Percentiles rank a stretch among this genome's conserved stretches.
phyloP scores from a whole-genome alignment of 2,888 invertebrate genomes.

The Amblyjoppa proteus region DNA sequence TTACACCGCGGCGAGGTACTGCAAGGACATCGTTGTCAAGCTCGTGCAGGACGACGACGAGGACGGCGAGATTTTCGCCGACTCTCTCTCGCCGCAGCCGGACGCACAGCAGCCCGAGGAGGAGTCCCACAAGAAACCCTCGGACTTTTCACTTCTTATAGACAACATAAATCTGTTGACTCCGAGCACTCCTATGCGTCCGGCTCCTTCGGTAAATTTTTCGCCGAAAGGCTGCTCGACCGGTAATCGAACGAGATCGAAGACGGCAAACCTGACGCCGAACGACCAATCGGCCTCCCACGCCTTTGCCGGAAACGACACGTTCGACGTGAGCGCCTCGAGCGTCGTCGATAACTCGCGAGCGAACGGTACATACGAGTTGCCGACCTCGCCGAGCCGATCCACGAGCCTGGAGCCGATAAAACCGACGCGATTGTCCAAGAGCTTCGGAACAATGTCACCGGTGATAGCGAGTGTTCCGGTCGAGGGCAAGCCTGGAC shows the following conservation, averaged over 20 bases:
- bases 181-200: slow-evolving; percentile 63
- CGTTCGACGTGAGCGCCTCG: slow-evolving; percentile 47
- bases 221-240: slow-evolving; percentile 74
- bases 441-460: slow-evolving; percentile 64
- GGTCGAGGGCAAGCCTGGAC: background rate
- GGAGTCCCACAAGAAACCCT: slow-evolving; percentile 8
- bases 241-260: slow-evolving; percentile 38
- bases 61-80: slow-evolving; percentile 69
- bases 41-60: slow-evolving; percentile 42
- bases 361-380: slow-evolving; percentile 71
- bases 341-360: slow-evolving; percentile 53
- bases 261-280: background rate
- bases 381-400: slow-evolving; percentile 66
- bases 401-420: slow-evolving; percentile 55
- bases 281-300: background rate
- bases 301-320: slow-evolving; percentile 40
- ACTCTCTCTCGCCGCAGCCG: slow-evolving; percentile 72
- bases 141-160: slow-evolving; percentile 77
- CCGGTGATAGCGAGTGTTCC: background rate
- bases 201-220: slow-evolving; percentile 55
- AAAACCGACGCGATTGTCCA: slow-evolving; percentile 70
- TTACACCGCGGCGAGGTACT: slow-evolving; percentile 67
- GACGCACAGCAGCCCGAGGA: slow-evolving; percentile 1
- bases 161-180: slow-evolving; percentile 76
- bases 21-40: slow-evolving; percentile 14